A percentile compares a stretch with the other conserved stretches of the same genome.
Evolutionary conservation across 2,113 vertebrate species (phyloP).

Genomic region (Dermatemys mawii): DNA sequence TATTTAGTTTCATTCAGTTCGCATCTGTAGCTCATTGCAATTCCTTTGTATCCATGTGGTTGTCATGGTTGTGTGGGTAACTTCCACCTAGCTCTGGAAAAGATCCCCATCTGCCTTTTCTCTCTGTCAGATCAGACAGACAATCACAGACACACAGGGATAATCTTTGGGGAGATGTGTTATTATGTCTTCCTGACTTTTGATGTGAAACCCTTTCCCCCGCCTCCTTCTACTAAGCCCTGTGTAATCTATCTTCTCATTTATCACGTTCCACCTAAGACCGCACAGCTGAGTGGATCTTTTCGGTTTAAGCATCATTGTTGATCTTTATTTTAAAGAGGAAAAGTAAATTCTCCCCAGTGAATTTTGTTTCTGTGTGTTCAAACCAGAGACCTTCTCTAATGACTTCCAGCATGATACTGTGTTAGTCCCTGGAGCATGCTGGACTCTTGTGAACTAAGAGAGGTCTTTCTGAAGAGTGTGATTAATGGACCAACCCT

Average conservation of each 20-base stretch:
- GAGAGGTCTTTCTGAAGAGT: slow-evolving; percentile 31
- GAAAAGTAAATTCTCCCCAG: not conserved
- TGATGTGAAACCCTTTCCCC: not conserved
- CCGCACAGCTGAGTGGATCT: not conserved
- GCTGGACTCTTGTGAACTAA: slow-evolving; percentile 19
- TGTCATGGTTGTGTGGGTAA: not conserved
- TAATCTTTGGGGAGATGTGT: not conserved
- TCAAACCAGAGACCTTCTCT: slow-evolving; percentile 19
- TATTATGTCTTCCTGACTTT: not conserved
- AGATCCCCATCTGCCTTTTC: slow-evolving; percentile 22
- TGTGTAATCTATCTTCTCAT: slow-evolving; percentile 23
- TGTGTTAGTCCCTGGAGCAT: slow-evolving; percentile 14
- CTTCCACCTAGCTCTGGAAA: not conserved
- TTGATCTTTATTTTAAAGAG: not conserved
- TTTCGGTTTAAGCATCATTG: slow-evolving; percentile 10
- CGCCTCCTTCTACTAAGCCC: not conserved
- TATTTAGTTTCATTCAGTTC: not conserved
- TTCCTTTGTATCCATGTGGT: not conserved
- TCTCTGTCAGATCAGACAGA: not conserved
- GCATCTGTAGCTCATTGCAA: not conserved
- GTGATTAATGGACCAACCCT: slow-evolving; percentile 51
- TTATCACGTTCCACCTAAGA: slow-evolving; percentile 1
- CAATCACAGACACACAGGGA: not conserved
- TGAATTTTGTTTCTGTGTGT: not conserved
- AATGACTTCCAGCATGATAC: slow-evolving; percentile 39